These are phyloP conservation scores for Scaptomyza montana DNA, from an alignment of 1,140 invertebrate genomes.

Conservation along the genomic window DNA sequence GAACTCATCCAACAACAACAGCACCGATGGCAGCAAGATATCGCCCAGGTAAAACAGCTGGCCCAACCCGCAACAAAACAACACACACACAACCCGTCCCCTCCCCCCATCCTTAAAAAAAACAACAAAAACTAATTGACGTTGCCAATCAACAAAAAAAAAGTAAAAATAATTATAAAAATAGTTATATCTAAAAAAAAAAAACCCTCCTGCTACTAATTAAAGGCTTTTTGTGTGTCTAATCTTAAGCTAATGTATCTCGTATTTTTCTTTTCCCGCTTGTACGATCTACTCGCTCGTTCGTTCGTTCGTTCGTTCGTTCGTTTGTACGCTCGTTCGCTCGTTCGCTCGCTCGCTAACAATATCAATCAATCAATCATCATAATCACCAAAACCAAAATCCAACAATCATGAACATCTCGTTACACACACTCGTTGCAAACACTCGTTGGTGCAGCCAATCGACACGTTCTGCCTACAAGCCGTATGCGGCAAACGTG, in stretches of 20 bases:
- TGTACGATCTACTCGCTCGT: slow-evolving; percentile 32
- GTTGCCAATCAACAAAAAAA: slow-evolving; percentile 23
- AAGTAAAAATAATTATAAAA: not conserved
- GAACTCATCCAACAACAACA: slow-evolving; percentile 87
- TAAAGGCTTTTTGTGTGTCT: slow-evolving; percentile 51
- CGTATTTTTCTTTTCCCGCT: slow-evolving; percentile 70
- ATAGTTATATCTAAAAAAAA: not conserved
- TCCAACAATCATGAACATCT: slow-evolving; percentile 18
- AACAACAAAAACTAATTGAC: slow-evolving; percentile 17
- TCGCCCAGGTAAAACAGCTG: slow-evolving; percentile 87
- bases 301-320: slow-evolving; percentile 12
- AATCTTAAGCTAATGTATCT: slow-evolving; percentile 59
- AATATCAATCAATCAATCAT: slow-evolving; percentile 27
- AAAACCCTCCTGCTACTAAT: slow-evolving; percentile 25
- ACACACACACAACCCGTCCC: not conserved
- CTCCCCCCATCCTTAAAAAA: not conserved
- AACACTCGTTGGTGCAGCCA: slow-evolving; percentile 77
- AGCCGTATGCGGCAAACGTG: slow-evolving; percentile 86
- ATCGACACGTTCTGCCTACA: slow-evolving; percentile 89
- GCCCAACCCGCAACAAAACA: not conserved
- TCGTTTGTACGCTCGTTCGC: slow-evolving; percentile 19
- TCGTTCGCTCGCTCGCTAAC: slow-evolving; percentile 32
- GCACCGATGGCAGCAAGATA: slow-evolving; percentile 85
- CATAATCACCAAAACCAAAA: slow-evolving; percentile 32
- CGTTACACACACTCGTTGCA: not conserved